Percentiles rank a stretch among this genome's conserved stretches.
Evolutionary conservation across 2,888 invertebrate genomes (phyloP).

Genomic region (Stenichneumon culpator): DNA sequence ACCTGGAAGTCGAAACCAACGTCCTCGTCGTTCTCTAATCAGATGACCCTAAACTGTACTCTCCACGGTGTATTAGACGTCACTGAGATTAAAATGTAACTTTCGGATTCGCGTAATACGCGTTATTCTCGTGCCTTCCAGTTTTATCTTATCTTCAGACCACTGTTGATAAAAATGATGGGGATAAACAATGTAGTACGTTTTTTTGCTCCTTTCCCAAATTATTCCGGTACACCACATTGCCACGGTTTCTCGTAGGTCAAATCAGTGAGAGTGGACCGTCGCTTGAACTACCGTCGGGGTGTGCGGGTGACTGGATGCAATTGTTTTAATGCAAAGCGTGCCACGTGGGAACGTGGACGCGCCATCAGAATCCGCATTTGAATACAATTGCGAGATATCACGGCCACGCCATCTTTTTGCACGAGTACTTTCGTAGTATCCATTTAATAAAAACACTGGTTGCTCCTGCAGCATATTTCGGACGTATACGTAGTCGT

Average conservation of each 20-base stretch:
- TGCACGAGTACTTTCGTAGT: neutral
- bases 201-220: neutral
- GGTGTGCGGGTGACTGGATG: constrained; percentile 76
- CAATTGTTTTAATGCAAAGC: constrained; percentile 80
- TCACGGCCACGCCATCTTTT: constrained; percentile 64
- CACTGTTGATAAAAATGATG: neutral
- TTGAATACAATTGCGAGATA: constrained; percentile 76
- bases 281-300: constrained; percentile 54
- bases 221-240: neutral
- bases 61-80: too few relatives aligned
- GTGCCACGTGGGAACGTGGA: constrained; percentile 60
- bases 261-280: constrained; percentile 7
- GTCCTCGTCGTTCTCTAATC: too few relatives aligned
- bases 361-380: constrained; percentile 65
- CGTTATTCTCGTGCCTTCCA: neutral
- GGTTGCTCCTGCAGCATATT: neutral
- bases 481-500: neutral
- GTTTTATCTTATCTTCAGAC: neutral
- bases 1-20: too few relatives aligned
- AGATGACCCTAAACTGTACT: too few relatives aligned
- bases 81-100: too few relatives aligned
- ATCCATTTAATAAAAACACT: constrained; percentile 19
- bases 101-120: too few relatives aligned
- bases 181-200: neutral
- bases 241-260: neutral